Evolutionary conservation across 1,140 invertebrate species (phyloP), one percentile per base, ranked within the genome.

Genomic region (Mya arenaria): DNA sequence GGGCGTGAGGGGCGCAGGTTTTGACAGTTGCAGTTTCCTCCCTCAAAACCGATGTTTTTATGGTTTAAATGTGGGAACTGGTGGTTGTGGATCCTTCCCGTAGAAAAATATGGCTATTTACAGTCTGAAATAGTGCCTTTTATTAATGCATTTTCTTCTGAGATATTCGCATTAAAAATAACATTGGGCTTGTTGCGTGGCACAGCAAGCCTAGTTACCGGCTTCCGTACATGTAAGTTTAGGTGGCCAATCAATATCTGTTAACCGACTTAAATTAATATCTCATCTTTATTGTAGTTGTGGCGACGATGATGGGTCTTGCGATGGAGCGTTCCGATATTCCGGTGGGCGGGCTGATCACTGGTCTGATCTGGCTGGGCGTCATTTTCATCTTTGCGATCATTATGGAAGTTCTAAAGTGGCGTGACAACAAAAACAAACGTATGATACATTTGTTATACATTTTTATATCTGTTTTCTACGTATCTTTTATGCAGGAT

Each of bases 341-440:
- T 10, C 52, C 65, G 1, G 44, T n/a, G 37, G 25, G 28, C 13
- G 66, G 28, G 15, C 25, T 62, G 19, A 39, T 25, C n/a, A 37
- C 71, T n/a, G 58, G 63, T 1, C 36, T 68, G 0, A 30, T 65
- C n/a, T 52, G 68, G 32, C 34, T 80, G 13, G 44, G 48, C 44
- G 55, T 62, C 15, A 17, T 58, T 30, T 28, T 68, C 44, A 19
- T 71, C 48, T 30, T 80, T 28, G 34, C 17, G 23, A 56, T 39
- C 23, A n/a, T 62, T 19, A 25, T 80, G 30, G 77, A 80, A 34
- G 19, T 80, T 32, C 30, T 32, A 28, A 80, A 80, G 23, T 69
- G 77, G 77, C 41, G 28, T 19, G 23, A 23, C 6, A 25, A 17
- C 1, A 52, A 13, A 15, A 78, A 60, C 17, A 62, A 39, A 30